Evolutionary conservation across 2,113 vertebrate genomes (phyloP), one percentile per base, ranked within the genome.

Genomic region (Philantomba maxwellii): DNA sequence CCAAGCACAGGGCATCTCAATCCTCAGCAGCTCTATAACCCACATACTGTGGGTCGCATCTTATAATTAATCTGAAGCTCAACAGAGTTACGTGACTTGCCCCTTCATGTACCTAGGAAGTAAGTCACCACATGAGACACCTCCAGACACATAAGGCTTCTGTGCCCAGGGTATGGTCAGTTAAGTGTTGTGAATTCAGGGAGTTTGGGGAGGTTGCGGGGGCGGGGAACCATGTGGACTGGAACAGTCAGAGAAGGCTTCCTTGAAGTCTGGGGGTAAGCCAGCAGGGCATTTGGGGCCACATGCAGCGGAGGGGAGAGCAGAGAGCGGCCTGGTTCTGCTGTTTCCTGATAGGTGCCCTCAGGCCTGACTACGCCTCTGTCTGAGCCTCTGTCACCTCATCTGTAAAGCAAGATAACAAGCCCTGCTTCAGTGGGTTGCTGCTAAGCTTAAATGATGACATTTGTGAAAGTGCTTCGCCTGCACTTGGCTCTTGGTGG

Each of bases 401-500:
- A 19, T 86, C 39, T 45, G 70, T 64, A 62, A 94, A 87, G n/a
- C 30, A 64, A 87, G 62, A 39, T 77, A 36, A 89, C 26, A 75
- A 70, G 7, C 9, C 82, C 21, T 5, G n/a, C 43, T 80, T 87
- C 86, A 25, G 2, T 23, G 73, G 39, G 39, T 81, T 26, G 80
- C 43, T 86, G 43, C 60, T 12, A 87, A 93, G 60, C 77, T 90
- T 43, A 70, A 75, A 51, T 33, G 28, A 64, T n/a, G 64, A 90
- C 89, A 70, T 95, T 93, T 94, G 55, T 91, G 70, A 94, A 95
- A 92, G 81, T 78, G 39, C 94, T 96, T 96, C 0, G 8, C 64
- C 77, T 5, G 39, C 84, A 82, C 70, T 95, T 97, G 95, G 92
- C 94, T 90, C 77, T 47, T 11, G 14, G n/a, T 28, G 36, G 36